Percentiles rank a stretch among this genome's conserved stretches.
These are phyloP conservation scores for Menidia beryllina DNA, from an alignment of 2,113 vertebrate species.

Conservation along the genomic window DNA sequence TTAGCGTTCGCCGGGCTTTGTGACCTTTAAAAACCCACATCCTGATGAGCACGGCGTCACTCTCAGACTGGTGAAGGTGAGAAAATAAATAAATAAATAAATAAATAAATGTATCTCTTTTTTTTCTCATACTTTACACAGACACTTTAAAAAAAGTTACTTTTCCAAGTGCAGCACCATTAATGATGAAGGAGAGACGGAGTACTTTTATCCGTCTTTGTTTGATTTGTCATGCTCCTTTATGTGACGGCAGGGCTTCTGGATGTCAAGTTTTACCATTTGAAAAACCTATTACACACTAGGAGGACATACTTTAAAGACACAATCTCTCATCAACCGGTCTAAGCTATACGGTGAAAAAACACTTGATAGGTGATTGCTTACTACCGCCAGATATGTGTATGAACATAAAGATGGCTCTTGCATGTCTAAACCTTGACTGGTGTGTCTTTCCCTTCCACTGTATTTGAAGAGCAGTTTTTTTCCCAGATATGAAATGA, in stretches of 20 bases:
- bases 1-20: too few relatives aligned
- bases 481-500: constrained; percentile 1
- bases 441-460: not conserved
- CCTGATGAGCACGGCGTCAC: too few relatives aligned
- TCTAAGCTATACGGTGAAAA: too few relatives aligned
- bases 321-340: not conserved
- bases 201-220: not conserved
- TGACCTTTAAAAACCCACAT: too few relatives aligned
- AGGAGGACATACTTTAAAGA: not conserved
- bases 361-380: not conserved
- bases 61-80: too few relatives aligned
- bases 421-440: not conserved
- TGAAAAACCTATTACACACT: not conserved
- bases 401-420: not conserved
- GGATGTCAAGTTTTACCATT: not conserved
- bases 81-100: too few relatives aligned
- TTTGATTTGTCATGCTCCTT: not conserved
- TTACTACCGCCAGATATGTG: not conserved
- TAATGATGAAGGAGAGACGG: not conserved
- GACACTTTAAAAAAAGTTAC: not conserved
- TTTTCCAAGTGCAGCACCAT: not conserved
- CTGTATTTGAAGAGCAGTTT: not conserved
- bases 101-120: not conserved
- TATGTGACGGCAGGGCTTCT: not conserved
- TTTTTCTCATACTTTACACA: not conserved